Conservation (phyloP, 2,888 invertebrate species). For the Eumerus sabulonum region DNA sequence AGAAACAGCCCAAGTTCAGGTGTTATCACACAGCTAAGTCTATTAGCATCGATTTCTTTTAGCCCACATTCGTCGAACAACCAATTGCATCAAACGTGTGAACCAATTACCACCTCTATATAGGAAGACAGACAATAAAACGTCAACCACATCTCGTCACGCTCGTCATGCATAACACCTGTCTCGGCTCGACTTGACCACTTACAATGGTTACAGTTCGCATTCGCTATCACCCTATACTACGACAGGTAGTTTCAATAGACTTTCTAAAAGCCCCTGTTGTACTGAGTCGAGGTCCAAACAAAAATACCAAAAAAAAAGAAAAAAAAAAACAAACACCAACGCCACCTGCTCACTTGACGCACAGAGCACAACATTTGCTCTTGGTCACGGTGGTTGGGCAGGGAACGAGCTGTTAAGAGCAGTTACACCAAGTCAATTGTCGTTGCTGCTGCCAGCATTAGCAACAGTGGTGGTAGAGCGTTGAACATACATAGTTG, state of each 20-base stretch:
- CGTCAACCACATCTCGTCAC: too few relatives aligned
- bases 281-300: too few relatives aligned
- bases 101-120: not conserved
- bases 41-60: too few relatives aligned
- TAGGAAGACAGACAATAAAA: too few relatives aligned
- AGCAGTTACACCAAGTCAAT: conserved; percentile 45
- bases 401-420: conserved; percentile 3
- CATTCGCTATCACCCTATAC: conserved; percentile 43
- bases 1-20: not conserved
- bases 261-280: conserved; percentile 36
- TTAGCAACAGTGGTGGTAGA: conserved; percentile 26
- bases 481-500: too few relatives aligned
- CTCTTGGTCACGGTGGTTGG: too few relatives aligned
- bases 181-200: not conserved
- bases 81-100: not conserved
- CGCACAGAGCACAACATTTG: too few relatives aligned
- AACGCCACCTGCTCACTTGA: conserved; percentile 5
- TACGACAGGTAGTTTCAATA: not conserved
- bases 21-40: too few relatives aligned
- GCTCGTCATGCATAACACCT: not conserved
- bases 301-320: too few relatives aligned
- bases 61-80: conserved; percentile 6
- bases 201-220: not conserved
- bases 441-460: conserved; percentile 11
- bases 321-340: too few relatives aligned